These are phyloP conservation scores for Chelon auratus DNA, from an alignment of 2,797 vertebrate species.

Conservation along the genomic window DNA sequence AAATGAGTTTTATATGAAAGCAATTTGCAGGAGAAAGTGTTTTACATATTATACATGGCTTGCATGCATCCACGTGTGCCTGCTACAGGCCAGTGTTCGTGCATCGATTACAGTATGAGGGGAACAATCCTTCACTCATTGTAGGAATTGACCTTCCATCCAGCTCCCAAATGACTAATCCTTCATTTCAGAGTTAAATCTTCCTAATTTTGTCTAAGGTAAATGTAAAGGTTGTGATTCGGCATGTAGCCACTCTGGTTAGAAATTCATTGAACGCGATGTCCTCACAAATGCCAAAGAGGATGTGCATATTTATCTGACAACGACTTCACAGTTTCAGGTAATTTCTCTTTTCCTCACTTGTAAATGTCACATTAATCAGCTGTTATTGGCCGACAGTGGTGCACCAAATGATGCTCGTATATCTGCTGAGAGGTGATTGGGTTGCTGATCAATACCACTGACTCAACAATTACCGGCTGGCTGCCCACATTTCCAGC, in stretches of 20 bases:
- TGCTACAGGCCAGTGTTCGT: not conserved
- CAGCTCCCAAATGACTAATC: not conserved
- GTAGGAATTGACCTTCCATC: not conserved
- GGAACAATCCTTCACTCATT: not conserved
- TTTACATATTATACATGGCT: not conserved
- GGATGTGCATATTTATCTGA: too few relatives aligned
- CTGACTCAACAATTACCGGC: conserved; percentile 1
- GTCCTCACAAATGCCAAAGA: not conserved
- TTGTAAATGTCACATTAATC: not conserved
- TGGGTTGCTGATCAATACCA: conserved; percentile 5
- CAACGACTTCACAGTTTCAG: not conserved
- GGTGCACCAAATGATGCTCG: not conserved
- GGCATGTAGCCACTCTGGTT: not conserved
- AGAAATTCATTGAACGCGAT: not conserved
- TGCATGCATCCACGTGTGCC: not conserved
- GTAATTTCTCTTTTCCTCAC: not conserved
- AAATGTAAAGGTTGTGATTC: not conserved
- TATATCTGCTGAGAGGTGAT: not conserved
- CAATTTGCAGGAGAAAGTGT: not conserved
- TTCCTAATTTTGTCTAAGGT: not conserved
- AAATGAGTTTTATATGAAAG: conserved; percentile 11
- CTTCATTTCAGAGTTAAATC: not conserved
- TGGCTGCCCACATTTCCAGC: not conserved
- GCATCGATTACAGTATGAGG: not conserved
- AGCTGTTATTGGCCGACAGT: not conserved